Evolutionary conservation across 2,888 invertebrate genomes (phyloP).

Genomic region (Hipparchia semele): DNA sequence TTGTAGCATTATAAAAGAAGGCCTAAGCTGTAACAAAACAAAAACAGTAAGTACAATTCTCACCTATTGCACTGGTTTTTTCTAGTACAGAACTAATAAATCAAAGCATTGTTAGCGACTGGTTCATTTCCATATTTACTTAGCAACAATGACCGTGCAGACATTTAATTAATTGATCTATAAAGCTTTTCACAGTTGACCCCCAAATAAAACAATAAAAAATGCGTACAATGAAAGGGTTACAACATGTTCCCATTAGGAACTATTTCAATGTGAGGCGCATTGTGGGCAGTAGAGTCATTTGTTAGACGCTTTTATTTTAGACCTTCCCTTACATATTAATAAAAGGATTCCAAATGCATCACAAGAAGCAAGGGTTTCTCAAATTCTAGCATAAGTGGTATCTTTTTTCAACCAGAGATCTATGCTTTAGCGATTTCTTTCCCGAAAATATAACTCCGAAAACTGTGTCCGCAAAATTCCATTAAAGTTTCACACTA

Average conservation of each 20-base stretch:
- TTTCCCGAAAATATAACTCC: too few relatives aligned
- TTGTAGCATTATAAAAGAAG: slow-evolving; percentile 21
- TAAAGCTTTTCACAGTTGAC: slow-evolving; percentile 80
- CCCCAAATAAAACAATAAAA: slow-evolving; percentile 79
- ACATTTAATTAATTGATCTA: slow-evolving; percentile 83
- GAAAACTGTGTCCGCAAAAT: too few relatives aligned
- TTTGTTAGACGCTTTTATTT: slow-evolving; percentile 73
- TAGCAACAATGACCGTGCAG: slow-evolving; percentile 78
- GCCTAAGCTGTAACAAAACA: slow-evolving; percentile 31
- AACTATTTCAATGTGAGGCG: slow-evolving; percentile 70
- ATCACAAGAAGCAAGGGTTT: slow-evolving; percentile 19
- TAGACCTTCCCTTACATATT: slow-evolving; percentile 57
- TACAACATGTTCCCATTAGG: slow-evolving; percentile 75
- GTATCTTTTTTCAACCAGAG: not conserved
- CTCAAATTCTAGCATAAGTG: slow-evolving; percentile 7
- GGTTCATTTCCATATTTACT: slow-evolving; percentile 79
- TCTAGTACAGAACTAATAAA: slow-evolving; percentile 66
- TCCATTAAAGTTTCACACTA: too few relatives aligned
- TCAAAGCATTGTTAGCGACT: slow-evolving; percentile 74
- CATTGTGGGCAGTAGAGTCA: slow-evolving; percentile 69
- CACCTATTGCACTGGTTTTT: slow-evolving; percentile 68
- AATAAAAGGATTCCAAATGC: slow-evolving; percentile 45
- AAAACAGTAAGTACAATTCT: slow-evolving; percentile 53
- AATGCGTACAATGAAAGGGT: slow-evolving; percentile 72
- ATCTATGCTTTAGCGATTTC: not conserved